Evolutionary conservation across 2,888 invertebrate genomes (phyloP), one percentile per base, ranked within the genome.

Genomic region (Oxycera nigricornis): DNA sequence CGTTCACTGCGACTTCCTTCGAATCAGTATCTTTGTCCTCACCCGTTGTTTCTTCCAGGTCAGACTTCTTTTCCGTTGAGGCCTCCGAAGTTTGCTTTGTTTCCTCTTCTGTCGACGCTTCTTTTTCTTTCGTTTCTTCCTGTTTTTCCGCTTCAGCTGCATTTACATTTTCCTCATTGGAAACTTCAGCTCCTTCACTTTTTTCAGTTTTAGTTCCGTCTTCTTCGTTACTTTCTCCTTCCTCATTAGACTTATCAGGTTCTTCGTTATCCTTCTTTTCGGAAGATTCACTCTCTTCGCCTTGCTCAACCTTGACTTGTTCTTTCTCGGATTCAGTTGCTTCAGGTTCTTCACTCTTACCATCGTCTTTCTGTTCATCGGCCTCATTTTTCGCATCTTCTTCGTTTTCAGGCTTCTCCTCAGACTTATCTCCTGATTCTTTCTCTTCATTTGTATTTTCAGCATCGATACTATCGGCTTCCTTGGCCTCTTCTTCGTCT

Each of bases 401-500:
- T 9, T 31, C 52, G 22, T 68, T 59, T 59, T 70, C 31, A 6
- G 22, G 30, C 9, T 46, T 30, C 17, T 65, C 46, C 46, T 35
- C 39, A 35, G 39, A 9, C 31, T 26, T 35, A 11, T 77, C 76
- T 74, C 77, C 78, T 28, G 7, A 7, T 70, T 70, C 55, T 14
- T 2, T 17, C 76, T 78, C 57, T 39, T 67, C 46, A 7, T 39
- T 62, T n/a, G 17, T 35, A 11, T 4, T 35, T 35, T 28, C 62
- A 9, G 26, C 30, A 7, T 1, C 62, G 46, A 73, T 4, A 50
- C 50, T n/a, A n/a, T 75, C 77, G 79, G 79, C 52, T 77, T 76
- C 78, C 26, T 77, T 78, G 3, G 46, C n/a, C 75, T 74, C 52
- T 59, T 67, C 39, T 50, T 70, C 72, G 52, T 79, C 79, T 11